A percentile compares a stretch with the other conserved stretches of the same genome.
Conservation (phyloP, 1,140 invertebrate species). For the Helicoverpa zea region DNA sequence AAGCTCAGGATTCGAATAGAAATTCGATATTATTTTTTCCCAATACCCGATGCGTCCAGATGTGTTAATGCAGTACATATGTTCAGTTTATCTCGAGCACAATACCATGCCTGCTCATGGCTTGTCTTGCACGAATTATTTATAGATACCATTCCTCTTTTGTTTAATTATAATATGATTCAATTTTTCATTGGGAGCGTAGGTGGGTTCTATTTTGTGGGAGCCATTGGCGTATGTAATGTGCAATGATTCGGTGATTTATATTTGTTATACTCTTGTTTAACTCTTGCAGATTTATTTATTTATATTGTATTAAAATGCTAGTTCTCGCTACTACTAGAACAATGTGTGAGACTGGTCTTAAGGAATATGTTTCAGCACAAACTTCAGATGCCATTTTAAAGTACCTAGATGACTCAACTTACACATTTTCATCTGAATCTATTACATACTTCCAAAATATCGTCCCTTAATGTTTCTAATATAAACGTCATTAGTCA, state of each 20-base stretch:
- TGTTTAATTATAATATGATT: slow-evolving; percentile 48
- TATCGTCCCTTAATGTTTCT: not conserved
- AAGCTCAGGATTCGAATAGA: slow-evolving; percentile 59
- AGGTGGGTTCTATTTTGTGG: not conserved
- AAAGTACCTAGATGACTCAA: not conserved
- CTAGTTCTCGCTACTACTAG: too few relatives aligned
- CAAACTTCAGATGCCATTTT: not conserved
- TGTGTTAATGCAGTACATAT: slow-evolving; percentile 71
- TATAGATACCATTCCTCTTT: slow-evolving; percentile 57
- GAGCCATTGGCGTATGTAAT: not conserved
- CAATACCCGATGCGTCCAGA: slow-evolving; percentile 52
- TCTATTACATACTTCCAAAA: not conserved
- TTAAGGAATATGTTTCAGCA: not conserved
- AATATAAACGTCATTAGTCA: slow-evolving; percentile 29
- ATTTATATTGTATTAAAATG: too few relatives aligned
- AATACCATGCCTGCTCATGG: slow-evolving; percentile 57
- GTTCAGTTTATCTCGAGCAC: slow-evolving; percentile 61
- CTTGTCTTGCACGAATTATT: slow-evolving; percentile 59
- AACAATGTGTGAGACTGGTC: too few relatives aligned
- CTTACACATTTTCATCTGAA: not conserved
- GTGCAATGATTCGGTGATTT: slow-evolving; percentile 1
- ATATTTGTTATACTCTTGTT: not conserved
- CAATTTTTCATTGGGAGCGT: slow-evolving; percentile 33
- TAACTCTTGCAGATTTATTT: too few relatives aligned
- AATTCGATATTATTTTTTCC: slow-evolving; percentile 68